phyloP scores from a whole-genome alignment of 1,140 invertebrate genomes.

The Achatina immaculata region DNA sequence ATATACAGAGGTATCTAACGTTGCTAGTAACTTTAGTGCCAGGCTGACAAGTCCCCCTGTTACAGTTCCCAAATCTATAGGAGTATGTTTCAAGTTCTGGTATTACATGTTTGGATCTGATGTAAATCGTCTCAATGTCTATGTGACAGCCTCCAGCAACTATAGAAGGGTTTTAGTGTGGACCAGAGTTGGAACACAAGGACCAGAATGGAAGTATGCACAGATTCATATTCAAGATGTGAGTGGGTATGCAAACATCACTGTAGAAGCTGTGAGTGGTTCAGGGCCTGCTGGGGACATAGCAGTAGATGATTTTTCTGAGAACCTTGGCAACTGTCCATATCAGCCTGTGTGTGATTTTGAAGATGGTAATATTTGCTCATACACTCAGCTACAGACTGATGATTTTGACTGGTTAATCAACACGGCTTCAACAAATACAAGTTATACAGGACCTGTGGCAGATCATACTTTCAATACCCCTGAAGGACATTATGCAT shows the following conservation, averaged over 20 bases:
- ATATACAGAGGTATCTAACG: conserved; percentile 56
- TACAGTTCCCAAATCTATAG: conserved; percentile 40
- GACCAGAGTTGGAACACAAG: conserved; percentile 54
- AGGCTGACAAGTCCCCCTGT: conserved; percentile 75
- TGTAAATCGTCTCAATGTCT: conserved; percentile 58
- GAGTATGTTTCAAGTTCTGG: conserved; percentile 76
- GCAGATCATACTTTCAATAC: conserved; percentile 65
- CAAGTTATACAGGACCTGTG: conserved; percentile 52
- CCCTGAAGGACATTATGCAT: conserved; percentile 71
- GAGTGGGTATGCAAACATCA: conserved; percentile 54
- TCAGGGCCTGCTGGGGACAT: conserved; percentile 61
- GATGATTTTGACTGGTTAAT: conserved; percentile 67
- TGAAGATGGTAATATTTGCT: conserved; percentile 60
- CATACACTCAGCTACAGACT: conserved; percentile 53
- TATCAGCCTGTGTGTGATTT: conserved; percentile 58
- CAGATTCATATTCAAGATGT: conserved; percentile 46
- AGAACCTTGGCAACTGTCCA: conserved; percentile 40
- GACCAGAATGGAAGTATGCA: conserved; percentile 55
- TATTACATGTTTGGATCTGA: conserved; percentile 81
- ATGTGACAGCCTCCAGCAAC: conserved; percentile 41
- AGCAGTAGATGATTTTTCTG: conserved; percentile 61
- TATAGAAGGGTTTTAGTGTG: conserved; percentile 47
- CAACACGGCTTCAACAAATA: conserved; percentile 45
- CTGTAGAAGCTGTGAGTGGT: conserved; percentile 60
- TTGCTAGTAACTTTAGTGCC: conserved; percentile 75